These are phyloP conservation scores for Chrysina gloriosa DNA, from an alignment of 2,888 invertebrate species.

Conservation along the genomic window DNA sequence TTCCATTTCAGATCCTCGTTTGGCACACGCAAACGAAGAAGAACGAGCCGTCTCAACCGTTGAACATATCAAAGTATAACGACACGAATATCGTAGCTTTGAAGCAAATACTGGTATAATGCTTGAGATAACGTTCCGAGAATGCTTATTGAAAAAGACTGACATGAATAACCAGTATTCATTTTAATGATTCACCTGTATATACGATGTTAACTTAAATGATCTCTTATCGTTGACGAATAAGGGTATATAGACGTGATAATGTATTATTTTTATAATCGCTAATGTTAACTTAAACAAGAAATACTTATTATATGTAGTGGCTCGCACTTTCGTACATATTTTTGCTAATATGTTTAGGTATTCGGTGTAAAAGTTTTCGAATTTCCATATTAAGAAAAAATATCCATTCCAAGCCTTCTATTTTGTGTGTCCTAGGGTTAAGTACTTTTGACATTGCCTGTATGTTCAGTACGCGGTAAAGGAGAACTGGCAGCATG, in stretches of 20 bases:
- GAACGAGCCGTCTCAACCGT: slow-evolving; percentile 70
- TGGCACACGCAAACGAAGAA: slow-evolving; percentile 82
- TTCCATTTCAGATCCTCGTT: slow-evolving; percentile 70
- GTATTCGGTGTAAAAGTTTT: too few species aligned
- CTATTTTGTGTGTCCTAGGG: too few species aligned
- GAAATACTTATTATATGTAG: too few species aligned
- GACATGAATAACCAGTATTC: slow-evolving; percentile 35
- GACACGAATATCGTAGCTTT: slow-evolving; percentile 73
- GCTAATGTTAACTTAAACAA: neutral
- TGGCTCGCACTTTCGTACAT: too few species aligned
- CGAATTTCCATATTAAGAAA: too few species aligned
- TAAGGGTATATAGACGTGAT: slow-evolving; percentile 18
- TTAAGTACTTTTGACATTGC: too few species aligned
- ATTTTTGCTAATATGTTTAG: too few species aligned
- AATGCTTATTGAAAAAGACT: slow-evolving; percentile 16
- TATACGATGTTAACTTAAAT: slow-evolving; percentile 6
- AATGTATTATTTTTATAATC: slow-evolving; percentile 26
- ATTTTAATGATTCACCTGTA: slow-evolving; percentile 4
- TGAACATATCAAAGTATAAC: slow-evolving; percentile 70
- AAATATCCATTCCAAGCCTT: too few species aligned
- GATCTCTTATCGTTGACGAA: slow-evolving; percentile 1
- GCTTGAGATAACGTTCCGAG: neutral
- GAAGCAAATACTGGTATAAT: slow-evolving; percentile 69
- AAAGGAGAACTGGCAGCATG: neutral
- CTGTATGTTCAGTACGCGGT: too few species aligned